Evolutionary conservation across 92 coral and sea anemone species (phyloP).

Genomic region (Micromussa lordhowensis): DNA sequence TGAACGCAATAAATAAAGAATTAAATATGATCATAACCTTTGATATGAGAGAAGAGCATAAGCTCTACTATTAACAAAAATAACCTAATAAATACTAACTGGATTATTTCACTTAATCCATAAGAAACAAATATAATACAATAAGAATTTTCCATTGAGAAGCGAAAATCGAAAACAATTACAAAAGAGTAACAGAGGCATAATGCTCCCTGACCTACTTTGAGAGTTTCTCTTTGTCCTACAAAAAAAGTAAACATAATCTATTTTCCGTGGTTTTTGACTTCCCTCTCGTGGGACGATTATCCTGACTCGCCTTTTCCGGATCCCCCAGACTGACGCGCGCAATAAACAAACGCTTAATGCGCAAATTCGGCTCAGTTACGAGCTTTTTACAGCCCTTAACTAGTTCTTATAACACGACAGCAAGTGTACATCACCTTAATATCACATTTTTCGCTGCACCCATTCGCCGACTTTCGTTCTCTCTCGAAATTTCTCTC

Average conservation of each 20-base stretch:
- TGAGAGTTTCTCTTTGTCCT: background rate
- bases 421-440: background rate
- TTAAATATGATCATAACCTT: background rate
- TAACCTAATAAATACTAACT: background rate
- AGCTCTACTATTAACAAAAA: background rate
- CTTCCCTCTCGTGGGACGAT: background rate
- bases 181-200: background rate
- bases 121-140: background rate
- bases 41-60: background rate
- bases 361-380: background rate
- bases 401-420: background rate
- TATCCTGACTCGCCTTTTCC: conserved; percentile 31
- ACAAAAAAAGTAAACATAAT: no score
- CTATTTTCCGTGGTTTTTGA: background rate
- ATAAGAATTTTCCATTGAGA: background rate
- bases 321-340: conserved; percentile 1
- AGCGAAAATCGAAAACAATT: background rate
- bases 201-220: background rate
- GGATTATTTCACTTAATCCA: background rate
- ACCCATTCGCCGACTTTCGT: background rate
- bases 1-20: conserved; percentile 13
- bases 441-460: background rate
- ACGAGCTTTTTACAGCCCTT: background rate
- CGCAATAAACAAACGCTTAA: background rate
- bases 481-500: background rate